Evolutionary conservation across 2,888 invertebrate species (phyloP), one percentile per base, ranked within the genome.

Genomic region (Diachrysia chrysitis): DNA sequence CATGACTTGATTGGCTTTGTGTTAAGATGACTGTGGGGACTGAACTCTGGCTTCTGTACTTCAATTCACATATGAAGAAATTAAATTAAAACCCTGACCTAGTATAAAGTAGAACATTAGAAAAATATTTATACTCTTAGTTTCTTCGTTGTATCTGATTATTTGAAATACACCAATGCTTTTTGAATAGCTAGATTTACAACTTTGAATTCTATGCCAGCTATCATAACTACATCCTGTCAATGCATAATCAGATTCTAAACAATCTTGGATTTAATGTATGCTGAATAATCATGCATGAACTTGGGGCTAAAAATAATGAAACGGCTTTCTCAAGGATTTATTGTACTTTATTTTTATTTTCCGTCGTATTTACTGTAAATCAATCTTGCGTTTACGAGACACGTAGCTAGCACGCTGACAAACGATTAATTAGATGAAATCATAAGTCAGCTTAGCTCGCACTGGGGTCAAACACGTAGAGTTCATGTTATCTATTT

Each of bases 361-460:
- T 54, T 21, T 72, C 3, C 21, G 63, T 16, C 17, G 53, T 21
- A 48, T 56, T 29, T 57, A 48, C 59, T 51, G 46, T 17, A 55
- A 37, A 66, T 73, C 32, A 62, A 64, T 59, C 46, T 54, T 9
- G 55, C 9, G n/a, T 14, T 60, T 25, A 6, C 19, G 63, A 71
- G 61, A n/a, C 37, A 61, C 73, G 32, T 12, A 48, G 17, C 19
- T 17, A 63, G 29, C 37, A 57, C 32, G 71, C 53, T 51, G 68
- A 60, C 59, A 71, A 63, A 73, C 58, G 29, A 83, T 80, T 80
- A 79, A 84, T 81, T 77, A 82, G 75, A 80, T 78, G 82, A 77
- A 81, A 81, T 83, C 81, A 71, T 70, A 82, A 84, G 55, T 63
- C 78, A 79, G 58, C 62, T 58, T 69, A 75, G 79, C 81, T 83